phyloP scores from a whole-genome alignment of 2,113 vertebrate species.

The Acanthisitta chloris region DNA sequence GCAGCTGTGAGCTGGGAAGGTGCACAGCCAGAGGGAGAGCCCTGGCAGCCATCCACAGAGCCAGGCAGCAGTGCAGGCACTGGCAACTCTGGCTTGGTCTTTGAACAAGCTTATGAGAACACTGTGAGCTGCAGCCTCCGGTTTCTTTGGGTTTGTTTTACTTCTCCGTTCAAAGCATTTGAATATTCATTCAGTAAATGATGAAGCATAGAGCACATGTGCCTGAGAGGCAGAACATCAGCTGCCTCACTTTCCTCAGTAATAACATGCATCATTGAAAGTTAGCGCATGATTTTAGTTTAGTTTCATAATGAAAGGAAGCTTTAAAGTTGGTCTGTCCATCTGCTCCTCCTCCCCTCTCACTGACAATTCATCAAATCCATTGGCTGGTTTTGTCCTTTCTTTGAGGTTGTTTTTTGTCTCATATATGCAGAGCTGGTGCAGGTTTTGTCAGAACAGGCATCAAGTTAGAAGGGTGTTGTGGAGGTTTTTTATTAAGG shows the following conservation, averaged over 20 bases:
- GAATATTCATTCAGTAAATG: slow-evolving; percentile 3
- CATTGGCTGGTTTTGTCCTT: background rate
- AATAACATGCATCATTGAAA: background rate
- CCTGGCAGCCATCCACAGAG: background rate
- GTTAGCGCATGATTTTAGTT: background rate
- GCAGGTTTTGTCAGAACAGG: background rate
- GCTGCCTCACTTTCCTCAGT: background rate
- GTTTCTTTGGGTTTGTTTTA: background rate
- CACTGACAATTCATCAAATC: background rate
- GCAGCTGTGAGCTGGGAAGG: background rate
- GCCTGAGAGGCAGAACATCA: background rate
- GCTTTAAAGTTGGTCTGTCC: background rate
- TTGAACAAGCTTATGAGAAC: background rate
- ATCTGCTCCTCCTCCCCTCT: background rate
- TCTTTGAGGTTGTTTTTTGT: background rate
- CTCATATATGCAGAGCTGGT: background rate
- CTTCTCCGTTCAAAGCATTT: background rate
- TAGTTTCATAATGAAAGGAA: background rate
- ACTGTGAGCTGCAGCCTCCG: background rate
- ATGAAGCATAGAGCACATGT: background rate
- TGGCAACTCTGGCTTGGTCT: background rate
- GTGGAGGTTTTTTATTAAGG: background rate
- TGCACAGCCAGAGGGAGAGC: background rate
- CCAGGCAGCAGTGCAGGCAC: accelerated
- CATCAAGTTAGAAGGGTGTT: background rate